Evolutionary conservation across 2,797 vertebrate species (phyloP), one percentile per base, ranked within the genome.

Genomic region (Uromys caudimaculatus): DNA sequence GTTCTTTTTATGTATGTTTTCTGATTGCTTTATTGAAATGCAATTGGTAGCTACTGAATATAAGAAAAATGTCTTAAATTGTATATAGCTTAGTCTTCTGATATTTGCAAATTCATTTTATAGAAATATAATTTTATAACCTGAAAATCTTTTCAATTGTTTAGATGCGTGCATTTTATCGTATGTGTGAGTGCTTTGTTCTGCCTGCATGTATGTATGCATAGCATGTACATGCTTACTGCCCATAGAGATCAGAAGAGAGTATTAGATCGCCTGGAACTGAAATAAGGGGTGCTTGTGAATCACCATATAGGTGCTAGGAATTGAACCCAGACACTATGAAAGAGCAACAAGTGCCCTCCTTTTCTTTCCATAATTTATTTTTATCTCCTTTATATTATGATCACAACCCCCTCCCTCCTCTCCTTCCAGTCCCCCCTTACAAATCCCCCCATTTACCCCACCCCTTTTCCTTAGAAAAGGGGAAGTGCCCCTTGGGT

Each of bases 61-160:
- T 79, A 87, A 92, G 44, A 91, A 95, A 89, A 84, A 32, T 81
- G 47, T 24, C 17, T 94, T 96, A 67, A 75, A 79, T 96, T 84
- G 92, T 87, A 81, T 41, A 38, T 92, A 77, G 58, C 87, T 82
- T 67, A 83, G 83, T 73, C 69, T 85, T 88, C 27, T n/a, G 60
- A 52, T 73, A 79, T 71, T 90, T 95, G 60, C 10, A 64, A 62
- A n/a, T 92, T 95, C 73, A 90, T 60, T 67, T 90, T 93, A 73
- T 38, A 81, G 54, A 87, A 94, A n/a, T 76, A 32, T 84, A 14
- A 4, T 52, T 79, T 47, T 78, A 78, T 24, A 73, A 56, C 38
- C 60, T 92, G 50, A 38, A 91, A 62, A 19, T 3, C 75, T 73
- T 62, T 38, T 58, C 2, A 10, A 14, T 75, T 83, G 32, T n/a